Conservation (phyloP, 2,113 vertebrate species). For the Pogona vitticeps region DNA sequence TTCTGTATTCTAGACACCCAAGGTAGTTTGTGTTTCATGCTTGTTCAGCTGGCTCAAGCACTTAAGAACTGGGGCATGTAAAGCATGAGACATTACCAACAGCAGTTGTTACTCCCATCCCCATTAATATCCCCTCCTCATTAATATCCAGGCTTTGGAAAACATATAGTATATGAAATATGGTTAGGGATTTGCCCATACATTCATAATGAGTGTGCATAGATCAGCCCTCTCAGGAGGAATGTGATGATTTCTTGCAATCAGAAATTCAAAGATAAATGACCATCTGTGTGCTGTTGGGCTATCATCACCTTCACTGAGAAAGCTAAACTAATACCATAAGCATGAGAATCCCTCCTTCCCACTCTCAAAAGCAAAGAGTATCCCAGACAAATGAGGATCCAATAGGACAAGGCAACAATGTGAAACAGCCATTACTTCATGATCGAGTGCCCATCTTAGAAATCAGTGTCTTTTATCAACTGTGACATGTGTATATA, state of each 20-base stretch:
- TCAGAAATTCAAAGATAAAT: not conserved
- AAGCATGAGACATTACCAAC: not conserved
- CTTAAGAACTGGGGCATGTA: not conserved
- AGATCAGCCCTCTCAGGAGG: not conserved
- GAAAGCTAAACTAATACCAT: not conserved
- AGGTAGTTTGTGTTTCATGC: not conserved
- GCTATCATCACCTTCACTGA: not conserved
- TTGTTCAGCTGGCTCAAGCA: not conserved
- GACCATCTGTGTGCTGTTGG: not conserved
- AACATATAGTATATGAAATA: no score
- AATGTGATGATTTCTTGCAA: not conserved
- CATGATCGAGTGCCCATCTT: conserved; percentile 20
- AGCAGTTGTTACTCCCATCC: not conserved
- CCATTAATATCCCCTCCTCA: not conserved
- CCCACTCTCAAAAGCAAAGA: not conserved
- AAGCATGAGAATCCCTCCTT: not conserved
- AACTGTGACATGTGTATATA: conserved; percentile 14
- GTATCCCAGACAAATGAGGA: not conserved
- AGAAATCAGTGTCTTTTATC: conserved; percentile 31
- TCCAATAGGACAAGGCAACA: not conserved
- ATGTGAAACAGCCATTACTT: conserved; percentile 12
- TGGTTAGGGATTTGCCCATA: not conserved
- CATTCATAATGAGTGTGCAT: not conserved
- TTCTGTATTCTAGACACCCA: not conserved
- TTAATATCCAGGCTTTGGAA: not conserved